These are phyloP conservation scores for Puntigrus tetrazona DNA, from an alignment of 2,113 vertebrate species.

Conservation along the genomic window DNA sequence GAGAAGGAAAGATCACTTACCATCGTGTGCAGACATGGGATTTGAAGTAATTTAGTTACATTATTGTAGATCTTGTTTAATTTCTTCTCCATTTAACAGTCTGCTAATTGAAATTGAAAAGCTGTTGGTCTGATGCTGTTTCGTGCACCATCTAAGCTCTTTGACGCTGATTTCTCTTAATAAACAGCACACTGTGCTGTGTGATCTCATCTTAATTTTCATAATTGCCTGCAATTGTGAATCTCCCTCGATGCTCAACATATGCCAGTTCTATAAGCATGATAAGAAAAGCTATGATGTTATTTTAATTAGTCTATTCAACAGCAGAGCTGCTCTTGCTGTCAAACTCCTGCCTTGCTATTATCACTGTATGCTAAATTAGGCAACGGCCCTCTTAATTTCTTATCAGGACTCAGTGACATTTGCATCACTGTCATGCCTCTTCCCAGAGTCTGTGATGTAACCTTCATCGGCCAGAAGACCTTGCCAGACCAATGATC, in stretches of 20 bases:
- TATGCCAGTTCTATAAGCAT: not conserved
- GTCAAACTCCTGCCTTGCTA: not conserved
- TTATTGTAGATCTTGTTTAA: not conserved
- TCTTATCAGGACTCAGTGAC: constrained; percentile 18
- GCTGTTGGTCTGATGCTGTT: not conserved
- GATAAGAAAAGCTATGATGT: constrained; percentile 36
- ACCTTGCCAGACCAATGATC: constrained; percentile 27
- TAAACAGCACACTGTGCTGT: constrained; percentile 25
- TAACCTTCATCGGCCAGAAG: constrained; percentile 8
- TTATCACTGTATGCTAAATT: constrained; percentile 42
- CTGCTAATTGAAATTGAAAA: constrained; percentile 9
- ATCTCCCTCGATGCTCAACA: constrained; percentile 6
- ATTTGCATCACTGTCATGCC: constrained; percentile 44
- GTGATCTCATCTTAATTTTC: constrained; percentile 28
- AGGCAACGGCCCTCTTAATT: constrained; percentile 4
- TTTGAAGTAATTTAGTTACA: not conserved
- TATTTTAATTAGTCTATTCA: constrained; percentile 42
- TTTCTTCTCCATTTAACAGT: constrained; percentile 1
- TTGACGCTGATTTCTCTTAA: constrained; percentile 19
- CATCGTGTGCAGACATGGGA: not conserved
- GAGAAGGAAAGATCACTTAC: not conserved
- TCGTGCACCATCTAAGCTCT: not conserved
- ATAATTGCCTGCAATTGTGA: constrained; percentile 44
- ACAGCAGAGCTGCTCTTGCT: not conserved
- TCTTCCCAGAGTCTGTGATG: not conserved